These are phyloP conservation scores for Drosophila miranda DNA, from an alignment of 1,140 invertebrate species.

Conservation along the genomic window DNA sequence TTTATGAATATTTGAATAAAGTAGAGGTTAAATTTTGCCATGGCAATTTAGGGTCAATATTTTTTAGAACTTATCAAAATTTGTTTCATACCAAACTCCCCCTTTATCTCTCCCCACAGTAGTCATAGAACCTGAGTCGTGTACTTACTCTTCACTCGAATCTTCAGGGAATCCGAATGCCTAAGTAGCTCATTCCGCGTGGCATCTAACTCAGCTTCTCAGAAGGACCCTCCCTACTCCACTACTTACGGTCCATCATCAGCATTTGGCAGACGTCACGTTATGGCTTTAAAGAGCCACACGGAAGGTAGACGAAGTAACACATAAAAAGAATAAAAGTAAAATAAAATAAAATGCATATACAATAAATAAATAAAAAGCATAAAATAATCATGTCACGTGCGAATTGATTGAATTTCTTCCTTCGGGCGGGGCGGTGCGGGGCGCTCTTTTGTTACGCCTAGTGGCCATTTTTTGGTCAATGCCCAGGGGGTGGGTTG, in stretches of 20 bases:
- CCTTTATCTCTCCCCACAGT: no score
- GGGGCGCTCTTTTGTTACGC: conserved; percentile 49
- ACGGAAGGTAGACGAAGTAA: conserved; percentile 11
- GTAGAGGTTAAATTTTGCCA: background rate
- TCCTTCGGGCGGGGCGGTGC: conserved; percentile 20
- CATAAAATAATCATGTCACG: conserved; percentile 79
- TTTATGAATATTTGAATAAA: conserved; percentile 6
- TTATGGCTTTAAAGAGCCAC: conserved; percentile 39
- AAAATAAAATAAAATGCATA: conserved; percentile 67
- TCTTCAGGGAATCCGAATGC: no score
- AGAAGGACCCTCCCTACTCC: background rate
- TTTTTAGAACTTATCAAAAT: no score
- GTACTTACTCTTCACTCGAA: no score
- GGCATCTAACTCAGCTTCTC: background rate
- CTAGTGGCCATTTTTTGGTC: conserved; percentile 29
- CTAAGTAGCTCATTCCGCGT: background rate
- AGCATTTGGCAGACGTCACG: conserved; percentile 24
- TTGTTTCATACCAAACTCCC: no score
- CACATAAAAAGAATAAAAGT: conserved; percentile 20
- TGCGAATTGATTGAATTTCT: conserved; percentile 78
- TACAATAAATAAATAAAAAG: conserved; percentile 59
- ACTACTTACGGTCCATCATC: conserved; percentile 16
- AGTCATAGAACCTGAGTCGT: no score
- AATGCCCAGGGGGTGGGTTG: conserved; percentile 3
- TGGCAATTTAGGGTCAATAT: no score